Conservation (phyloP, 1,140 invertebrate genomes). For the Protaetia brevitarsis region DNA sequence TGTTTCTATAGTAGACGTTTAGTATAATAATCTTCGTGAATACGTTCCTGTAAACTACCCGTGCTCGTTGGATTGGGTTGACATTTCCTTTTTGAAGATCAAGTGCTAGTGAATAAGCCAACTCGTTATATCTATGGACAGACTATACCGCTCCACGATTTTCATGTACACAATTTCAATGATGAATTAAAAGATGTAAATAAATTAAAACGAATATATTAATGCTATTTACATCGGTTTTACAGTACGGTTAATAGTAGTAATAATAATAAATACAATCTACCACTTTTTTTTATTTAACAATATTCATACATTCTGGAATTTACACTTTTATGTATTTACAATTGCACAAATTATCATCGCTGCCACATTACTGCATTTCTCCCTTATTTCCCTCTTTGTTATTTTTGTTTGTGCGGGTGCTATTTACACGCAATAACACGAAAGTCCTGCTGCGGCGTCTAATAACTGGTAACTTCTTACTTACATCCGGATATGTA, state of each 20-base stretch:
- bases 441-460: neutral
- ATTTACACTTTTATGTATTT: constrained; percentile 15
- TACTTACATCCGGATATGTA: neutral
- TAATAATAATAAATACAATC: constrained; percentile 26
- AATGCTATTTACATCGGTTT: constrained; percentile 22
- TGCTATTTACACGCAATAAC: neutral
- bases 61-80: no score
- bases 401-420: constrained; percentile 1
- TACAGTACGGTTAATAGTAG: constrained; percentile 24
- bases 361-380: neutral
- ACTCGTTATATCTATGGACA: no score
- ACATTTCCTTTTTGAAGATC: no score
- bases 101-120: no score
- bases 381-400: no score
- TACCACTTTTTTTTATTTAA: constrained; percentile 4
- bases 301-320: constrained; percentile 5
- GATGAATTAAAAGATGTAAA: neutral
- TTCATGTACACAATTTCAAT: no score
- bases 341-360: constrained; percentile 3
- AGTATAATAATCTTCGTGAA: no score
- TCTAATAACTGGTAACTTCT: constrained; percentile 10
- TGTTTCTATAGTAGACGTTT: no score
- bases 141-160: no score
- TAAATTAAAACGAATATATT: constrained; percentile 25
- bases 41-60: no score